These are phyloP conservation scores for Callosobruchus maculatus DNA, from an alignment of 2,888 invertebrate species.

Conservation along the genomic window DNA sequence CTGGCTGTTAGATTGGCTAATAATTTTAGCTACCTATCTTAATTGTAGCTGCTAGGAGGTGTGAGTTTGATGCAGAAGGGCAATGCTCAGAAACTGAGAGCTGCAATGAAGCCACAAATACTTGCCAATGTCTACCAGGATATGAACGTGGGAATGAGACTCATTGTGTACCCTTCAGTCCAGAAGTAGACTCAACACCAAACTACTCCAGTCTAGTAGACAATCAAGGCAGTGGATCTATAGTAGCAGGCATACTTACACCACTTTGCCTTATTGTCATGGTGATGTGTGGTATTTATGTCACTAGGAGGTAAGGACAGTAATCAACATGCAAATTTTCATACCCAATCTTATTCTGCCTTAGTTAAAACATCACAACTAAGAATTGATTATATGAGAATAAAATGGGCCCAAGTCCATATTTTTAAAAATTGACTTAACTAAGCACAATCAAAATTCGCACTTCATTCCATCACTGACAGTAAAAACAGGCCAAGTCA, in stretches of 20 bases:
- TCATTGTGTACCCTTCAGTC: constrained; percentile 9
- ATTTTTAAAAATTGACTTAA: too few relatives aligned
- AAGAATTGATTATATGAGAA: too few relatives aligned
- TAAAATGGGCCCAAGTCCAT: too few relatives aligned
- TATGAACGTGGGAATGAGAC: constrained; percentile 29
- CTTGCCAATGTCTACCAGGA: constrained; percentile 38
- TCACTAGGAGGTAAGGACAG: constrained; percentile 35
- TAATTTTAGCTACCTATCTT: constrained; percentile 21
- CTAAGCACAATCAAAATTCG: too few relatives aligned
- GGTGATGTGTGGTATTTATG: constrained; percentile 44
- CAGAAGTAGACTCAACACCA: constrained; percentile 21
- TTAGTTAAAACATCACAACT: too few relatives aligned
- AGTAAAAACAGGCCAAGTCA: too few relatives aligned
- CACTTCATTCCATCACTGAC: too few relatives aligned
- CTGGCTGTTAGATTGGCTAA: constrained; percentile 4
- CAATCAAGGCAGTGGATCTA: constrained; percentile 35
- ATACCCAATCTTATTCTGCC: too few relatives aligned
- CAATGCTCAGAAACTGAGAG: constrained; percentile 36
- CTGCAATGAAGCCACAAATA: constrained; percentile 29
- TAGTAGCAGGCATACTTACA: constrained; percentile 41
- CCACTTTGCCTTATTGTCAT: constrained; percentile 41
- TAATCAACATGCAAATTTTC: background rate
- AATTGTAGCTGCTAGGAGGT: constrained; percentile 25
- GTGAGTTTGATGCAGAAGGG: constrained; percentile 21
- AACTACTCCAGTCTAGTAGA: constrained; percentile 36